Evolutionary conservation across 2,888 invertebrate species (phyloP), one percentile per base, ranked within the genome.

Genomic region (Diplolepis rosae): DNA sequence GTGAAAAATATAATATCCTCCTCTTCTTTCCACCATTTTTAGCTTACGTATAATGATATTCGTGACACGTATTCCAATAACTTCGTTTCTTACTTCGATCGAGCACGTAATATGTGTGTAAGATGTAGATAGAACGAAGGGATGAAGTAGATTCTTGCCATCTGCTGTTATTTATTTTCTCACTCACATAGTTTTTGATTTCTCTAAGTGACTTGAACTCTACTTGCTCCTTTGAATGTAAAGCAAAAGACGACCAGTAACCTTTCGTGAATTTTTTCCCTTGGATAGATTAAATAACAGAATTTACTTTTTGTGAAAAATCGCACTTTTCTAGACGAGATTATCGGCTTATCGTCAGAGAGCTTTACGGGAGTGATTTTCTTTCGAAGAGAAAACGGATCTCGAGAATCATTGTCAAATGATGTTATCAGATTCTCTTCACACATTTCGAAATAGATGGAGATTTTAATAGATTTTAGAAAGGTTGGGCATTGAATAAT

Each of bases 21-120:
- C 45, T 4, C 27, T 56, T 32, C 32, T 24, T 11, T 42, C 18
- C 24, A 11, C 15, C 48, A 15, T 30, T 48, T 15, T 48, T 28
- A 30, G 27, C 30, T 15, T 66, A 28, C 13, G 15, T 27, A 27
- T 48, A 66, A 22, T 13, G 68, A 68, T 70, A 77, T 77, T 76
- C 75, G 70, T 39, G 67, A 70, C 72, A 72, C 72, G 72, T 70
- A 42, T 42, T 51, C 22, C 30, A 13, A 48, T 68, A 65, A 68
- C 56, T 61, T 71, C 56, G 65, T 73, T 68, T 48, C 67, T 35
- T 18, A 42, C 27, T 50, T 35, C 70, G 45, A 45, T 66, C 35
- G 42, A 45, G 61, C 28, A 50, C 32, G 48, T 35, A 18, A 30
- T 18, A 30, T 32, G 9, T 54, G 4, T n/a, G 2, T 54, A 6